Percentiles rank a stretch among this genome's conserved stretches.
phyloP scores from a whole-genome alignment of 2,113 vertebrate genomes.

The Henicopernis longicauda region DNA sequence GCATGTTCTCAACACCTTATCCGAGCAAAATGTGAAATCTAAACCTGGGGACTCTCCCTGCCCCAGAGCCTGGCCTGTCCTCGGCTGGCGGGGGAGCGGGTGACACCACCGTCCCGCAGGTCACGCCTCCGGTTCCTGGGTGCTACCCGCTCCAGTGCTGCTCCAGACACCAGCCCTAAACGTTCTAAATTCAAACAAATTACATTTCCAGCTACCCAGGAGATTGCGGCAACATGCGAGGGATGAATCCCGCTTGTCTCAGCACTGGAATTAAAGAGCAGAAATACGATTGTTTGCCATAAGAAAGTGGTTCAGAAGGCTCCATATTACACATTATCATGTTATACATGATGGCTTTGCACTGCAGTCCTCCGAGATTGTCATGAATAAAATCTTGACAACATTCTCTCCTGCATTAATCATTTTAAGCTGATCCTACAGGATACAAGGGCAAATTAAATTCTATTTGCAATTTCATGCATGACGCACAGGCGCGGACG shows the following conservation, averaged over 20 bases:
- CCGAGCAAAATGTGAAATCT: not conserved
- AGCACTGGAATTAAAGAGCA: not conserved
- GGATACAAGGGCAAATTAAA: constrained; percentile 80
- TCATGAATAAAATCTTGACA: constrained; percentile 67
- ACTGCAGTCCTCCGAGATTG: constrained; percentile 31
- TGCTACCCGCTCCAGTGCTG: not conserved
- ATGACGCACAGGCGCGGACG: constrained; percentile 44
- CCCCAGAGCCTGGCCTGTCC: not conserved
- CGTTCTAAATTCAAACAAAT: not conserved
- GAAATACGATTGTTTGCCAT: constrained; percentile 18
- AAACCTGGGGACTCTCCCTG: not conserved
- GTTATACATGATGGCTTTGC: constrained; percentile 43
- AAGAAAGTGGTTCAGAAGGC: not conserved
- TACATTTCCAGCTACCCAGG: not conserved
- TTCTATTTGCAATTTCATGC: constrained; percentile 84
- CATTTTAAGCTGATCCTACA: constrained; percentile 76
- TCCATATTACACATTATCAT: not conserved
- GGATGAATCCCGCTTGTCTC: not conserved
- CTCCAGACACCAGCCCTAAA: not conserved
- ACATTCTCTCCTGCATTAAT: constrained; percentile 71
- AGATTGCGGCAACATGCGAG: not conserved
- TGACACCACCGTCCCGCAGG: not conserved
- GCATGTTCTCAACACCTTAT: not conserved
- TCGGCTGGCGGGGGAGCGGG: not conserved
- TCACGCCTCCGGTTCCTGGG: not conserved